Evolutionary conservation across 2,888 invertebrate genomes (phyloP).

Genomic region (Ichneumoninae sp.): DNA sequence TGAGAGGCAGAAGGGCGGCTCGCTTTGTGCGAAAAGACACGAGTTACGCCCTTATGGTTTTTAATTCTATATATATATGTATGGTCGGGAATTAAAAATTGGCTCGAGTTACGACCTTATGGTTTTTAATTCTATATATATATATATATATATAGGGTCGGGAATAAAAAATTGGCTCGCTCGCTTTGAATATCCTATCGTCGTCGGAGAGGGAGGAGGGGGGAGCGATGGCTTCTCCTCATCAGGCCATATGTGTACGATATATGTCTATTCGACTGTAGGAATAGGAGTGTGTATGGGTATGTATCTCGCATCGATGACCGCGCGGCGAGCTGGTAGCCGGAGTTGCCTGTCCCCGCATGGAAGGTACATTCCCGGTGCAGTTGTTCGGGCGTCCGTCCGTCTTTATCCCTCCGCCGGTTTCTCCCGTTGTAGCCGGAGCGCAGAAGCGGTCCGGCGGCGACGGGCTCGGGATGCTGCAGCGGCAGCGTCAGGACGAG

Average conservation of each 20-base stretch:
- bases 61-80: background rate
- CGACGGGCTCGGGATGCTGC: constrained; percentile 53
- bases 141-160: no score
- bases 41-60: background rate
- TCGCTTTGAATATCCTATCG: background rate
- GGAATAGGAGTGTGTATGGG: background rate
- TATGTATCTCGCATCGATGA: constrained; percentile 36
- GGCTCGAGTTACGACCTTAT: background rate
- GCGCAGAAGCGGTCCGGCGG: constrained; percentile 68
- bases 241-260: background rate
- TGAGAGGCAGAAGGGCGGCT: background rate
- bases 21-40: accelerated
- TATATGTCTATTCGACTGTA: background rate
- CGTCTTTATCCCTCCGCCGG: background rate
- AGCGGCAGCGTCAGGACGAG: constrained; percentile 33
- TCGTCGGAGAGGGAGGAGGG: background rate
- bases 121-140: background rate
- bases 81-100: background rate
- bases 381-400: constrained; percentile 12
- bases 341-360: constrained; percentile 24
- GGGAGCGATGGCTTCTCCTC: background rate
- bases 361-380: constrained; percentile 24
- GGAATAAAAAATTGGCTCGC: background rate
- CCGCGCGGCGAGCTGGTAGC: constrained; percentile 13
- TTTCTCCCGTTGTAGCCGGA: constrained; percentile 66